Conservation (phyloP, 1,140 invertebrate species). For the Lysiphlebus fabarum region DNA sequence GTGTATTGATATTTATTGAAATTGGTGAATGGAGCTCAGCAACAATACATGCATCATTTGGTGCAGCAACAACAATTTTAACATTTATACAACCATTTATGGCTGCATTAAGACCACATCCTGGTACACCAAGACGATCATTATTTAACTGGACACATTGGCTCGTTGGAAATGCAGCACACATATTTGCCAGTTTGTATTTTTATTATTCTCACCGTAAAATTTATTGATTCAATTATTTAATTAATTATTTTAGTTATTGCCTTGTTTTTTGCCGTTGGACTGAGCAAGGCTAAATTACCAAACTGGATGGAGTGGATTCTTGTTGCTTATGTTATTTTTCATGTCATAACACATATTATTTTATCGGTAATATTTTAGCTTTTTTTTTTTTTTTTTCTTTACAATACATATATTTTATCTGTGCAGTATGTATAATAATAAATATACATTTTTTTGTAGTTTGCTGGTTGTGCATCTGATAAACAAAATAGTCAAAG, state of each 20-base stretch:
- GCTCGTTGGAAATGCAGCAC: constrained; percentile 87
- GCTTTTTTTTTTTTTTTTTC: too few species aligned
- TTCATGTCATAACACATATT: constrained; percentile 87
- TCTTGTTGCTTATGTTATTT: constrained; percentile 80
- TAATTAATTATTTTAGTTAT: constrained; percentile 67
- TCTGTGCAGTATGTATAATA: too few species aligned
- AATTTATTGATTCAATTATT: constrained; percentile 18
- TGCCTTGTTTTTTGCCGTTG: constrained; percentile 88
- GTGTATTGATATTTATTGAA: constrained; percentile 82
- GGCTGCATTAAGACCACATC: constrained; percentile 82
- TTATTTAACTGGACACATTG: constrained; percentile 96
- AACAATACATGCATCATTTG: constrained; percentile 80
- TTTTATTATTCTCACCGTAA: too few species aligned
- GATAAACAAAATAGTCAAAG: constrained; percentile 69
- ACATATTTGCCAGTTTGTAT: constrained; percentile 83
- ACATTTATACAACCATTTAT: constrained; percentile 83
- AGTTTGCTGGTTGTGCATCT: constrained; percentile 71
- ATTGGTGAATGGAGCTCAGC: constrained; percentile 71
- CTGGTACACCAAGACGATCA: constrained; percentile 72
- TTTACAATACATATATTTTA: too few species aligned
- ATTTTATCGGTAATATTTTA: constrained; percentile 83
- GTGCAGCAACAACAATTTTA: constrained; percentile 71
- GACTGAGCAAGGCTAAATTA: constrained; percentile 78
- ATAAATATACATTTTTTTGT: too few species aligned
- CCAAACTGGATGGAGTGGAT: constrained; percentile 85